Evolutionary conservation across 2,113 vertebrate genomes (phyloP).

Genomic region (Galeopterus variegatus): DNA sequence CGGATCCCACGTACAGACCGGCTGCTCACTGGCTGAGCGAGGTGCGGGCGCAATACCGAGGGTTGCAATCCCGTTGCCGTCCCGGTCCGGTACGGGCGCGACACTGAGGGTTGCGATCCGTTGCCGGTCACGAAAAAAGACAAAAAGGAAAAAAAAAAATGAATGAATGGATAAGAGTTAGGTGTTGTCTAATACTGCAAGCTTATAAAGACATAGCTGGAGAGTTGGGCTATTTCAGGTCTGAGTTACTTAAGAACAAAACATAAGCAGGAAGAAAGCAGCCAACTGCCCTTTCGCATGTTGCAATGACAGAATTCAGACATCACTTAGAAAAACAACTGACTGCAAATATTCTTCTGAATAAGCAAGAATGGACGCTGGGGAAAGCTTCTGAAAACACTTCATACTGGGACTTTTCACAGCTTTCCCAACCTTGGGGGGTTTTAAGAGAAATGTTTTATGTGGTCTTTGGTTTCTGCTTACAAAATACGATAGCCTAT

Average conservation of each 20-base stretch:
- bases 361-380: conserved; percentile 68
- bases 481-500: conserved; percentile 40
- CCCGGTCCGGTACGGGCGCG: no score
- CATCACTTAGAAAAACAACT: conserved; percentile 68
- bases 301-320: conserved; percentile 58
- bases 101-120: no score
- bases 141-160: no score
- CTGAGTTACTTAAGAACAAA: conserved; percentile 28
- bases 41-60: no score
- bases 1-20: no score
- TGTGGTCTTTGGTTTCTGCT: conserved; percentile 73
- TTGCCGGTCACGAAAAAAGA: no score
- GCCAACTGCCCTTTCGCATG: neutral
- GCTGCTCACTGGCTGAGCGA: no score
- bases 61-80: no score
- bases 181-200: conserved; percentile 40
- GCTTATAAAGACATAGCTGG: conserved; percentile 1
- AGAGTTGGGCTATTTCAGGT: conserved; percentile 16
- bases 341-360: conserved; percentile 66
- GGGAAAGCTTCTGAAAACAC: conserved; percentile 64
- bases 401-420: conserved; percentile 59
- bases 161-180: neutral
- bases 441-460: conserved; percentile 72
- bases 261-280: conserved; percentile 57
- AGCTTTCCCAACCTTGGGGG: neutral